A percentile compares a stretch with the other conserved stretches of the same genome.
These are phyloP conservation scores for Phrynosoma blainvillii DNA, from an alignment of 2,113 vertebrate species.

Conservation along the genomic window DNA sequence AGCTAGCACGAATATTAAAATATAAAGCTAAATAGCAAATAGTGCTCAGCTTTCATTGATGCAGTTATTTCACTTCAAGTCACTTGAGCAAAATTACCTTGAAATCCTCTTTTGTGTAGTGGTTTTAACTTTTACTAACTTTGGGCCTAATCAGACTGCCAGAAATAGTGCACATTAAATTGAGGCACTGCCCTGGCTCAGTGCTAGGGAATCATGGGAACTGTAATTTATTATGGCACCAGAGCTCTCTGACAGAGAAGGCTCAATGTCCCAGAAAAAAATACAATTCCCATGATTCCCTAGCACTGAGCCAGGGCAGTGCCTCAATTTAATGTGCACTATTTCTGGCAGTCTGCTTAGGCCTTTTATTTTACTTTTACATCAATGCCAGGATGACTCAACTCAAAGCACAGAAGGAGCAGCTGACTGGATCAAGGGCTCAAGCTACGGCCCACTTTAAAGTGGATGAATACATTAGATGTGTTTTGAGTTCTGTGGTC, in stretches of 20 bases:
- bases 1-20: constrained; percentile 25
- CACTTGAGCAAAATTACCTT: background rate
- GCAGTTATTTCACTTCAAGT: constrained; percentile 9
- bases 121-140: background rate
- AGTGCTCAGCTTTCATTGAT: background rate
- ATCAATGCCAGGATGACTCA: background rate
- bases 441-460: background rate
- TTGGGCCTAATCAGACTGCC: too few species aligned
- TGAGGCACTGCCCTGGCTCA: too few species aligned
- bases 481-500: background rate
- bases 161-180: too few species aligned
- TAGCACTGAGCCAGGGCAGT: too few species aligned
- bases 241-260: too few species aligned
- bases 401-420: background rate
- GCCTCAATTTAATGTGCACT: too few species aligned
- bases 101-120: background rate
- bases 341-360: too few species aligned
- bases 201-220: too few species aligned
- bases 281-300: too few species aligned
- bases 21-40: constrained; percentile 9
- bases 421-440: background rate
- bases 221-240: too few species aligned
- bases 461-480: background rate
- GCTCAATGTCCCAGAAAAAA: too few species aligned
- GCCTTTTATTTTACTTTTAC: background rate